These are phyloP conservation scores for Dreissena polymorpha DNA, from an alignment of 1,140 invertebrate species.

Conservation along the genomic window DNA sequence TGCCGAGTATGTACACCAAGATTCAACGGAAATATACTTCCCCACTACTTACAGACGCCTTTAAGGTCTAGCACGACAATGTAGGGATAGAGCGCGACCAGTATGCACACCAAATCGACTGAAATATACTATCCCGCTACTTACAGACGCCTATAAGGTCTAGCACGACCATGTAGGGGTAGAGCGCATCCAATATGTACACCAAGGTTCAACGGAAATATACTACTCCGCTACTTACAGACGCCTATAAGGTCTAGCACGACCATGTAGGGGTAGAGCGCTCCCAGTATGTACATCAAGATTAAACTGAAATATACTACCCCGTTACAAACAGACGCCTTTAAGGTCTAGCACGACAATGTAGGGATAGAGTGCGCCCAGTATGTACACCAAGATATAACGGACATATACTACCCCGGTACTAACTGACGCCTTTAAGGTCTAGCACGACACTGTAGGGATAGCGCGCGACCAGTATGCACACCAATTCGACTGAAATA, in stretches of 20 bases:
- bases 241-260: slow-evolving; percentile 70
- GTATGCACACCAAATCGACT: slow-evolving; percentile 65
- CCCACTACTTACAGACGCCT: slow-evolving; percentile 64
- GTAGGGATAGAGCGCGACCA: slow-evolving; percentile 69
- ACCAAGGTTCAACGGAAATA: slow-evolving; percentile 69
- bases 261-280: slow-evolving; percentile 71
- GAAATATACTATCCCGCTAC: slow-evolving; percentile 69
- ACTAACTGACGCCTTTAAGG: slow-evolving; percentile 63
- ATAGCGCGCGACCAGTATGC: slow-evolving; percentile 68
- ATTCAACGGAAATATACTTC: slow-evolving; percentile 74
- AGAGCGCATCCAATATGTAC: slow-evolving; percentile 71
- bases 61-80: slow-evolving; percentile 71
- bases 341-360: slow-evolving; percentile 71
- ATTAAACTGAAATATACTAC: slow-evolving; percentile 73
- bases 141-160: slow-evolving; percentile 67
- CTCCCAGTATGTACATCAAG: slow-evolving; percentile 66
- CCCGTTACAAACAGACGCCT: slow-evolving; percentile 70
- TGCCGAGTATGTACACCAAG: slow-evolving; percentile 70
- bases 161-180: slow-evolving; percentile 72
- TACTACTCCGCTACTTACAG: slow-evolving; percentile 67
- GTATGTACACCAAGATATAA: slow-evolving; percentile 71
- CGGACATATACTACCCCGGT: slow-evolving; percentile 73
- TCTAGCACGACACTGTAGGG: slow-evolving; percentile 71
- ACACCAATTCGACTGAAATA: slow-evolving; percentile 68
- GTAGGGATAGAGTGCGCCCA: slow-evolving; percentile 73